phyloP scores from a whole-genome alignment of 2,888 invertebrate genomes.

The Zaprionus lineosus region DNA sequence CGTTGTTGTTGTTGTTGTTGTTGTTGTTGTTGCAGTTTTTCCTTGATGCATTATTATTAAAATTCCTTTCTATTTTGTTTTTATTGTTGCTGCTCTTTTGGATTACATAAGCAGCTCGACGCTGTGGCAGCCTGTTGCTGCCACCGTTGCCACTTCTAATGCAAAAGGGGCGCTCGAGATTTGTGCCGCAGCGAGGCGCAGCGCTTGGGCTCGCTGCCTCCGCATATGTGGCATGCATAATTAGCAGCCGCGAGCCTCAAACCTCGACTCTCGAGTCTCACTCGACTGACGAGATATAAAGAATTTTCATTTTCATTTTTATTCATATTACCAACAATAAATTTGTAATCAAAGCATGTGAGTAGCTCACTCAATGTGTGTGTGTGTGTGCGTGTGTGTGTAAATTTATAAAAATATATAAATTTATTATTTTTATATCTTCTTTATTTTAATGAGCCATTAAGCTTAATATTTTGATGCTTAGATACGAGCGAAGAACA shows the following conservation, averaged over 20 bases:
- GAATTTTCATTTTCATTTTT: conserved; percentile 68
- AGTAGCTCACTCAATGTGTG: conserved; percentile 18
- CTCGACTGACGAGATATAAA: conserved; percentile 33
- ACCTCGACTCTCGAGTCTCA: conserved; percentile 21
- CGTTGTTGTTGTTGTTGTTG: conserved; percentile 45
- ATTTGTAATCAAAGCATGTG: conserved; percentile 72
- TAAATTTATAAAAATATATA: conserved; percentile 3
- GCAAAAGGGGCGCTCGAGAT: conserved; percentile 2
- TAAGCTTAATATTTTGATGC: conserved; percentile 72
- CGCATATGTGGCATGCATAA: conserved; percentile 75
- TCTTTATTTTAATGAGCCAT: conserved; percentile 68
- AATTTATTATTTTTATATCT: conserved; percentile 9
- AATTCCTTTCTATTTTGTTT: conserved; percentile 65
- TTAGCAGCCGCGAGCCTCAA: conserved; percentile 63
- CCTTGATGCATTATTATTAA: conserved; percentile 68
- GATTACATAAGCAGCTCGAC: conserved; percentile 57
- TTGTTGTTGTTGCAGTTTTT: conserved; percentile 43
- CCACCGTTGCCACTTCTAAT: conserved; percentile 41
- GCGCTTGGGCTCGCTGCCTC: conserved; percentile 27
- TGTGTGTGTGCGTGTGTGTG: conserved; percentile 2
- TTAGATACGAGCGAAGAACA: conserved; percentile 68
- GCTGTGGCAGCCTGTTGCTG: conserved; percentile 50
- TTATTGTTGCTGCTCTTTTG: conserved; percentile 17
- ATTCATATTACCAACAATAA: conserved; percentile 71
- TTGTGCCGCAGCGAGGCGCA: not conserved